Base-by-base conservation (phyloP, 2,113 vertebrate genomes). In the Chloropsis cyanopogon region DNA sequence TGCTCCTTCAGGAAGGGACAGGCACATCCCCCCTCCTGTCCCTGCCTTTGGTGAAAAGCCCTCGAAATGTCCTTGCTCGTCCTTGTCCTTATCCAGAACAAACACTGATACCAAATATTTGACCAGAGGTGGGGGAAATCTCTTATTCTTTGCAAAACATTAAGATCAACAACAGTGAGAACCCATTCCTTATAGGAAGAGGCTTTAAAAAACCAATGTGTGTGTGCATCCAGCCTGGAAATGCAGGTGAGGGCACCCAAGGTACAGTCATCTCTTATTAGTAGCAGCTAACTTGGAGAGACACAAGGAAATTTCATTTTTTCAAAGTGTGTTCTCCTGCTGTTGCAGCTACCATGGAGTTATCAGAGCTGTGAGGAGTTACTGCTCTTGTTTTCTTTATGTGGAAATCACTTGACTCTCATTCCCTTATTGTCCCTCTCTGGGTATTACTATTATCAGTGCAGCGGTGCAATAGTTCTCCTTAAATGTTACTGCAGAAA, bases 91-190 rank as follows among this genome's bases (percentile, higher is more conserved):
- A 63, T 7, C 70, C 8, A 0, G 70, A 77, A 46, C 68, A 77
- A 92, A 86, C 21, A 41, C 4, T n/a, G 49, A 68, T 5, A 59
- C 11, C 44, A 79, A 90, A 65, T 88, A 77, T 90, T 88, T 90
- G 37, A 61, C 14, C 8, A 47, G 28, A 61, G 14, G 1, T 0
- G 0, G 12, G 9, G 19, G 11, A 60, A 37, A 26, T 2, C 10
- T 85, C 25, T 44, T 77, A 25, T 39, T 66, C 39, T 25, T 70
- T 66, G 26, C 23, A 81, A 78, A 92, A 70, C 25, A 18, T 65
- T 14, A 21, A 49, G 22, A 46, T 44, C 65, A 69, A 73, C 50
- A 61, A 46, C 5, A 41, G 12, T 8, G n/a, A 41, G 37, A 56
- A 64, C 39, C 6, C 10, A 28, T 83, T 72, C 23, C 41, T 88